These are phyloP conservation scores for Ridgeia piscesae DNA, from an alignment of 1,140 invertebrate genomes.

Conservation along the genomic window DNA sequence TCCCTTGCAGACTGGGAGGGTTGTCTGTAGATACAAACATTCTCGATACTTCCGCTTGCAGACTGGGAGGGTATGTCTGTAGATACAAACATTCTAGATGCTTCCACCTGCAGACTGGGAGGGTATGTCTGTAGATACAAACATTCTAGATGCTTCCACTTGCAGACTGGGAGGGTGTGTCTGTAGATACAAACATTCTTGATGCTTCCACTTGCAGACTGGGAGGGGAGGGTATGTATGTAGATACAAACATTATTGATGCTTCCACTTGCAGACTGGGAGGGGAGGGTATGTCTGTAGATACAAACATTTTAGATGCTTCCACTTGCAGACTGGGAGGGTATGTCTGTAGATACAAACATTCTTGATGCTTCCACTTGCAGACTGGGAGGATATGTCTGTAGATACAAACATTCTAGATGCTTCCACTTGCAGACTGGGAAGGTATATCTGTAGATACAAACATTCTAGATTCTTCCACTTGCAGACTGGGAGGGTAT, in stretches of 20 bases:
- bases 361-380: conserved; percentile 77
- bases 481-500: conserved; percentile 65
- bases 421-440: conserved; percentile 69
- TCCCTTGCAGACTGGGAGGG: conserved; percentile 66
- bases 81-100: conserved; percentile 75
- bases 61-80: conserved; percentile 63
- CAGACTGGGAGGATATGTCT: conserved; percentile 63
- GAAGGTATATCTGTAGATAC: conserved; percentile 62
- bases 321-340: conserved; percentile 66
- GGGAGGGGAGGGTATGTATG: conserved; percentile 61
- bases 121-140: conserved; percentile 64
- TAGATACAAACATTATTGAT: conserved; percentile 74
- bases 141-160: conserved; percentile 78
- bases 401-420: conserved; percentile 73
- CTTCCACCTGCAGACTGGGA: conserved; percentile 67
- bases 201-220: conserved; percentile 73
- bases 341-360: conserved; percentile 66
- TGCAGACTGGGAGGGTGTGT: conserved; percentile 64
- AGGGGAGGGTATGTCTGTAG: conserved; percentile 61
- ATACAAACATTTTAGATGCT: conserved; percentile 76
- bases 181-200: conserved; percentile 70
- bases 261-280: conserved; percentile 70
- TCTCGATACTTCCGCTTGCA: conserved; percentile 74
- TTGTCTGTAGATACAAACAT: conserved; percentile 67
- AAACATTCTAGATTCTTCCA: conserved; percentile 78